A percentile compares a stretch with the other conserved stretches of the same genome.
Evolutionary conservation across 2,113 vertebrate genomes (phyloP).

Genomic region (Nycticebus coucang): DNA sequence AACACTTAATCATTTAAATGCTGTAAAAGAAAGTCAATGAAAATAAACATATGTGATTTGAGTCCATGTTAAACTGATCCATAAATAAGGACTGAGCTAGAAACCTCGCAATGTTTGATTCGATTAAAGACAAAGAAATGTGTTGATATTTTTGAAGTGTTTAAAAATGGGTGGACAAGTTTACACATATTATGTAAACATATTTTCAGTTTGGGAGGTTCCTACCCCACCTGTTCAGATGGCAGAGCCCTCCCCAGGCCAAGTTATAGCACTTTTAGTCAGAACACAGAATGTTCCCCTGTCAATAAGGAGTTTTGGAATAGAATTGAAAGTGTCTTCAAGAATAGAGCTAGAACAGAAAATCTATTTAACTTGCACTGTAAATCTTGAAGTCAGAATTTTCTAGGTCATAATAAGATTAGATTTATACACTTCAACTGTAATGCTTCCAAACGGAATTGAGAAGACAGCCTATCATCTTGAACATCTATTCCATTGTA

Average conservation of each 20-base stretch:
- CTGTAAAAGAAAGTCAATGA: background rate
- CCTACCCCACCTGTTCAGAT: background rate
- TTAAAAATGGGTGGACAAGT: background rate
- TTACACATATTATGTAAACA: background rate
- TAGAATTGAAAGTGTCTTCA: background rate
- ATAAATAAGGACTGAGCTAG: background rate
- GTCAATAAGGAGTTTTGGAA: background rate
- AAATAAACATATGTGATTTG: background rate
- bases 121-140: background rate
- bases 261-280: background rate
- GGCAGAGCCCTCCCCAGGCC: background rate
- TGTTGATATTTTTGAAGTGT: background rate
- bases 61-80: background rate
- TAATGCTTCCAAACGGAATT: background rate
- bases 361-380: background rate
- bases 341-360: background rate
- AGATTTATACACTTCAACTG: background rate
- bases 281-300: background rate
- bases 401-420: background rate
- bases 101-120: background rate
- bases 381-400: conserved; percentile 10
- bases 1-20: background rate
- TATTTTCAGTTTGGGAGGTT: background rate
- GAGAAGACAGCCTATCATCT: background rate
- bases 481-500: background rate